Evolutionary conservation across 2,888 invertebrate genomes (phyloP).

Genomic region (Apotomis capreana): DNA sequence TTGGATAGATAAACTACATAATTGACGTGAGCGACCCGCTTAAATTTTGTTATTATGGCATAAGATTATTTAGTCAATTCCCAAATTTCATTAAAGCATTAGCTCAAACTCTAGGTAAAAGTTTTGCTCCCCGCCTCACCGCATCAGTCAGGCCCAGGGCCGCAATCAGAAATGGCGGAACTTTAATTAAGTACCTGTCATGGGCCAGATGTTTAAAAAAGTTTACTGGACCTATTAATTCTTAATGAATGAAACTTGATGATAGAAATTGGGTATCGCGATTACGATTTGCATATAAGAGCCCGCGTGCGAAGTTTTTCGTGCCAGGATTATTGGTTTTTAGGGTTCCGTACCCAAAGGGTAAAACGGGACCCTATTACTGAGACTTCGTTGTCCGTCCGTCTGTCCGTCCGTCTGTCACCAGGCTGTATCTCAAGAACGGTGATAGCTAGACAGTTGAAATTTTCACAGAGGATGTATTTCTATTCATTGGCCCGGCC

Average conservation of each 20-base stretch:
- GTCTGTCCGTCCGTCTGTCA: too few relatives aligned
- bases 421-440: too few relatives aligned
- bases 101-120: not conserved
- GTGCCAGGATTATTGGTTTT: too few relatives aligned
- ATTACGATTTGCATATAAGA: not conserved
- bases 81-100: slow-evolving; percentile 1
- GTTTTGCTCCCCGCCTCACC: slow-evolving; percentile 22
- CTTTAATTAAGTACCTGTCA: slow-evolving; percentile 38
- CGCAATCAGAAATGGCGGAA: slow-evolving; percentile 13
- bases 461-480: too few relatives aligned
- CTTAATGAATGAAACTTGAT: slow-evolving; percentile 13
- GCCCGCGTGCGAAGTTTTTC: too few relatives aligned
- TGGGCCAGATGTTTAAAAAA: slow-evolving; percentile 20
- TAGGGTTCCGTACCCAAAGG: too few relatives aligned
- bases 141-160: slow-evolving; percentile 28
- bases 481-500: too few relatives aligned
- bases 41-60: not conserved
- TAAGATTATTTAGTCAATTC: not conserved
- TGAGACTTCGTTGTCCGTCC: too few relatives aligned
- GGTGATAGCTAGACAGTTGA: too few relatives aligned
- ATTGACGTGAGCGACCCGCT: too few relatives aligned
- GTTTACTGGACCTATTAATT: slow-evolving; percentile 24
- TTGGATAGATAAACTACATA: too few relatives aligned
- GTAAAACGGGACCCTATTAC: too few relatives aligned
- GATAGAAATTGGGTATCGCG: not conserved